phyloP scores from a whole-genome alignment of 2,797 vertebrate species.

The Eidolon dupreanum region DNA sequence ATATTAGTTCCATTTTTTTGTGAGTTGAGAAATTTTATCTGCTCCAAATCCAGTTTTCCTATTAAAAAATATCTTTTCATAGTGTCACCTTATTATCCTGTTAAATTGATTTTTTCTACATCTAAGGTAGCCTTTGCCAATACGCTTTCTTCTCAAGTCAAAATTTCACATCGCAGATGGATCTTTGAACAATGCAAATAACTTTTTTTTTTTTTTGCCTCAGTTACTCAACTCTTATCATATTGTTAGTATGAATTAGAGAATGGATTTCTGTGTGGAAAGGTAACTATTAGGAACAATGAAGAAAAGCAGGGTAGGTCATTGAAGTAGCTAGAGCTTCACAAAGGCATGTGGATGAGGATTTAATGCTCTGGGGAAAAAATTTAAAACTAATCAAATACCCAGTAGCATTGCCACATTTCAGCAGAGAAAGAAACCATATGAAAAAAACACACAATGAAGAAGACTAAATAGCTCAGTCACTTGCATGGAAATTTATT shows the following conservation, averaged over 20 bases:
- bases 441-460: background rate
- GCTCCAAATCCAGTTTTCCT: background rate
- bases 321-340: background rate
- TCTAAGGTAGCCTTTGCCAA: background rate
- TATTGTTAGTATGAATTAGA: background rate
- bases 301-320: background rate
- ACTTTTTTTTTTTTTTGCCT: background rate
- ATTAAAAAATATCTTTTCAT: background rate
- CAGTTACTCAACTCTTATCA: background rate
- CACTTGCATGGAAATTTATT: background rate
- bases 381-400: background rate
- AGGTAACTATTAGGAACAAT: background rate
- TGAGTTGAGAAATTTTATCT: background rate
- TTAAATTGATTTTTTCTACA: background rate
- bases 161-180: background rate
- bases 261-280: background rate
- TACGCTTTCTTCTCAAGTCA: background rate
- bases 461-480: background rate
- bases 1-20: background rate
- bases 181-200: constrained; percentile 5
- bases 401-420: background rate
- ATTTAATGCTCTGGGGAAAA: background rate
- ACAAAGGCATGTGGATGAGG: background rate
- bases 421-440: background rate
- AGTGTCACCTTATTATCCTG: background rate